Conservation (phyloP, 2,113 vertebrate species). For the Tenebrosternarchus preto region DNA sequence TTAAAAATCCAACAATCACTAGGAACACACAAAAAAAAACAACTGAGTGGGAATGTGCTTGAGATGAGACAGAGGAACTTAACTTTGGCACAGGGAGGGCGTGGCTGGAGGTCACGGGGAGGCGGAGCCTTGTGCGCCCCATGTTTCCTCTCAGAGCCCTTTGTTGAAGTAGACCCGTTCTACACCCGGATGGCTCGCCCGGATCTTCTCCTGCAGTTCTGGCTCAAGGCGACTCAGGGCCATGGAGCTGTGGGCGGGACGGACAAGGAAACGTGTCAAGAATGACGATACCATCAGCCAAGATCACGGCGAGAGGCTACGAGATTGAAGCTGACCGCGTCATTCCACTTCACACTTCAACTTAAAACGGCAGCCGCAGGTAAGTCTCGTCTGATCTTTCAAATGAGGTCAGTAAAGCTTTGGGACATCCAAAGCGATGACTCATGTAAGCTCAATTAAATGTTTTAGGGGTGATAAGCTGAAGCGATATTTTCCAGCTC, state of each 20-base stretch:
- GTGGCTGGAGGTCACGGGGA: slow-evolving; percentile 49
- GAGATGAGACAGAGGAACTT: slow-evolving; percentile 62
- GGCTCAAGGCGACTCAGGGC: slow-evolving; percentile 86
- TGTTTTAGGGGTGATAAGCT: no score
- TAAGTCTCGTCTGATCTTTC: no score
- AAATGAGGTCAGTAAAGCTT: no score
- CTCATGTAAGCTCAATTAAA: no score
- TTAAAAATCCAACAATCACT: slow-evolving; percentile 58
- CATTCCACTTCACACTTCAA: no score
- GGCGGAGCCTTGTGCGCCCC: slow-evolving; percentile 53
- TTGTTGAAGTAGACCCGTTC: slow-evolving; percentile 94
- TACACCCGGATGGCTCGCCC: slow-evolving; percentile 78
- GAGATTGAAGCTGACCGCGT: background rate
- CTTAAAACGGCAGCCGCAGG: no score
- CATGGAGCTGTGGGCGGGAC: slow-evolving; percentile 81
- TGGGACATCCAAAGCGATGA: no score
- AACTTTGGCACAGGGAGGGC: slow-evolving; percentile 77
- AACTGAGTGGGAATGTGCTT: slow-evolving; percentile 27
- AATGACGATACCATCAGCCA: background rate
- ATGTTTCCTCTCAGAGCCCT: slow-evolving; percentile 80
- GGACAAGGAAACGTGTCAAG: slow-evolving; percentile 11
- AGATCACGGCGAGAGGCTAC: background rate
- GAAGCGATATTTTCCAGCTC: no score
- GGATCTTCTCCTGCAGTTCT: slow-evolving; percentile 88
- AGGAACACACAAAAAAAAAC: slow-evolving; percentile 57